Conservation (phyloP, 2,888 invertebrate species). For the Furcula furcula region DNA sequence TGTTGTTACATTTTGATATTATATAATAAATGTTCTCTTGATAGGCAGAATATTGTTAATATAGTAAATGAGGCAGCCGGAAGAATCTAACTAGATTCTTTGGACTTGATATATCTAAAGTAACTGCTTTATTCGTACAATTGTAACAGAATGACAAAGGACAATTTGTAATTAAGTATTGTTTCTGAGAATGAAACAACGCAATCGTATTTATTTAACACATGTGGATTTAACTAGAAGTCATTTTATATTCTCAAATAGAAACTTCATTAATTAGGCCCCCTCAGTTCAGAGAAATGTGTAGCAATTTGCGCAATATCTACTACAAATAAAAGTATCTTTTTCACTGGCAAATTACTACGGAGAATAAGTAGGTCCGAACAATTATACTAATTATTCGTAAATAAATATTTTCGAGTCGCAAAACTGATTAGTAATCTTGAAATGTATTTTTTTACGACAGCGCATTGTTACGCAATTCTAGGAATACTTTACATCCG, state of each 20-base stretch:
- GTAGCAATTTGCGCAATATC: background rate
- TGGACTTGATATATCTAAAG: too few species aligned
- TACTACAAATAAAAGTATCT: background rate
- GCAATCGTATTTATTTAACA: background rate
- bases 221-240: background rate
- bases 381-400: slow-evolving; percentile 1
- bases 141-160: too few species aligned
- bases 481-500: slow-evolving; percentile 26
- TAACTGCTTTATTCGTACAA: too few species aligned
- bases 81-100: too few species aligned
- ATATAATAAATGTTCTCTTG: too few species aligned
- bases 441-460: background rate
- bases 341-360: background rate
- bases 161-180: too few species aligned
- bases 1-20: too few species aligned
- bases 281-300: background rate
- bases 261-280: background rate
- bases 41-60: too few species aligned
- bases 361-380: background rate
- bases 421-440: slow-evolving; percentile 1
- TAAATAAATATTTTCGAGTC: background rate
- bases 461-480: slow-evolving; percentile 13
- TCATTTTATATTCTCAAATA: background rate
- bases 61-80: too few species aligned
- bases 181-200: too few species aligned